Evolutionary conservation across 2,113 vertebrate genomes (phyloP).

Genomic region (Vombatus ursinus): DNA sequence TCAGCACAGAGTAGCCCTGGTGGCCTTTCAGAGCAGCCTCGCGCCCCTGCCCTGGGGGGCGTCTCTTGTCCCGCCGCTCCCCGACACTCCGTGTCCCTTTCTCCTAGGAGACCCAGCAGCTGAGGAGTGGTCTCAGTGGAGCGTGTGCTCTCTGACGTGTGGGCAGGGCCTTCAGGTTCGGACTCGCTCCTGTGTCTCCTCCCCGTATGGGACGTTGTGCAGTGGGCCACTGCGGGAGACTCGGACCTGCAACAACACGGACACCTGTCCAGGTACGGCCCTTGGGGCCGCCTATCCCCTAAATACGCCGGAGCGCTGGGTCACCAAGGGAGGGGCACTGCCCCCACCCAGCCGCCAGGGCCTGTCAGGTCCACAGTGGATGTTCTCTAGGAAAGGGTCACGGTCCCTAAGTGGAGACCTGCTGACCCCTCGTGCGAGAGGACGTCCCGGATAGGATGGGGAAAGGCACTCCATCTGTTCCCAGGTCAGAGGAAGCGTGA

Average conservation of each 20-base stretch:
- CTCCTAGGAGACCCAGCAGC: conserved; percentile 94
- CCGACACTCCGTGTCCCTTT: conserved; percentile 64
- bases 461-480: background rate
- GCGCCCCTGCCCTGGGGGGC: background rate
- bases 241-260: conserved; percentile 96
- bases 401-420: background rate
- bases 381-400: background rate
- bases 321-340: background rate
- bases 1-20: background rate
- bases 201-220: conserved; percentile 97
- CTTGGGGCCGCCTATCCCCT: background rate
- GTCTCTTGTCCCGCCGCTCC: background rate
- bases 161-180: conserved; percentile 97
- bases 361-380: background rate
- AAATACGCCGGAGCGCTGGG: background rate
- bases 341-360: background rate
- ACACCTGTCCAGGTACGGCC: conserved; percentile 93
- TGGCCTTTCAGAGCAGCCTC: background rate
- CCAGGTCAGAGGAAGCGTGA: background rate
- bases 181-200: conserved; percentile 97
- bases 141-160: conserved; percentile 97
- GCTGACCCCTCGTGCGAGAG: background rate
- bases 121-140: conserved; percentile 99
- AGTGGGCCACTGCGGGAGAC: conserved; percentile 96
- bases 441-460: background rate